Evolutionary conservation across 2,797 vertebrate species (phyloP), one percentile per base, ranked within the genome.

Genomic region (Syngnathus rostellatus): DNA sequence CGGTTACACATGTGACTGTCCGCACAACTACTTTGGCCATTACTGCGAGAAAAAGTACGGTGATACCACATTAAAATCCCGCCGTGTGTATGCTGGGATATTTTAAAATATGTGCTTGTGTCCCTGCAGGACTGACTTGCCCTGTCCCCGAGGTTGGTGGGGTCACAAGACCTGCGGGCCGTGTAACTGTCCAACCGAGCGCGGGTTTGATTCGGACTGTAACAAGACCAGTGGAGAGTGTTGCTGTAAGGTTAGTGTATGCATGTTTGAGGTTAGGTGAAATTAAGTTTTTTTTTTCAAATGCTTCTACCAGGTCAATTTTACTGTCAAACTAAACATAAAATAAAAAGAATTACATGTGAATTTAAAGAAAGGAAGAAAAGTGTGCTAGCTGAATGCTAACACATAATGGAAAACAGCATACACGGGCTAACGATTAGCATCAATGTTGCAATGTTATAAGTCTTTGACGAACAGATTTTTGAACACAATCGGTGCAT

Each of bases 61-160:
- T 14, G 11, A 39, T 46, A 2, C 16, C n/a, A n/a, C 17, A 6
- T 50, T 50, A 10, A 83, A 16, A 69, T 78, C 57, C 10, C 37
- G 38, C 0, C 45, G 39, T 14, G 12, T 8, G 16, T 14, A 14
- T 1, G 14, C 16, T 4, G 25, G 54, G 31, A 65, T 69, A 19
- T 25, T 38, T 41, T 65, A 41, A 40, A 40, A 4, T 17, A 17
- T 31, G 3, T 31, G 68, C 0, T n/a, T 19, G 6, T 50, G 39
- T 72, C 21, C 62, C 48, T 37, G 2, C 74, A 89, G 95, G 87
- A 92, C 92, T 5, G 93, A 93, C 54, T 84, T 94, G 72, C 96
- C 96, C 0, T 98, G 96, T 74, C 94, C 96, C 0, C 88, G 94
- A 51, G 95, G 96, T 9, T 96, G 96, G 95, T 98, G 96, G 96